Percentiles rank a stretch among this genome's conserved stretches.
Conservation (phyloP, 2,888 invertebrate genomes). For the Smittia sp. region DNA sequence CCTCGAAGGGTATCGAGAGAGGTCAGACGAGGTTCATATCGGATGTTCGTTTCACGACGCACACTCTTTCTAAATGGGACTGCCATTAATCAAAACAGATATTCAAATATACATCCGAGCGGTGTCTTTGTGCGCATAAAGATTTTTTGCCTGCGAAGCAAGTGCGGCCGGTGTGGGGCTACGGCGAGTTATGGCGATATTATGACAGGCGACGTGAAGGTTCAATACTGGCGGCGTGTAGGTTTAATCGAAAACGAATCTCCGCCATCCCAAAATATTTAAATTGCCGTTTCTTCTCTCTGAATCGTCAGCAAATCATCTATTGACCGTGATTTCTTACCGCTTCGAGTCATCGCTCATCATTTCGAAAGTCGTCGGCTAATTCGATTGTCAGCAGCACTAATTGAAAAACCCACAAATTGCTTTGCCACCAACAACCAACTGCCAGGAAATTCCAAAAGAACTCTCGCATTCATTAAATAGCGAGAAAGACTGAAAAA, state of each 20-base stretch:
- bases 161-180: not conserved
- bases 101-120: not conserved
- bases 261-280: not conserved
- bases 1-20: conserved; percentile 1
- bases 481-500: not conserved
- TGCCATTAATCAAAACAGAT: conserved; percentile 9
- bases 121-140: not conserved
- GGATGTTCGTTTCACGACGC: not conserved
- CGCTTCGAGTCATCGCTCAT: not conserved
- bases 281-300: not conserved
- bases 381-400: not conserved
- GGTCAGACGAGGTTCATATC: conserved; percentile 25
- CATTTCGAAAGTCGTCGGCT: not conserved
- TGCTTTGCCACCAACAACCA: not conserved
- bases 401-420: conserved; percentile 5
- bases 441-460: conserved; percentile 19
- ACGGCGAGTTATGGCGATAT: not conserved
- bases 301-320: not conserved
- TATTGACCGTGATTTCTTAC: not conserved
- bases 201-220: conserved; percentile 9
- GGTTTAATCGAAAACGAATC: conserved; percentile 3
- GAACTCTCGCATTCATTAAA: not conserved
- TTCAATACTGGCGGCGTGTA: not conserved
- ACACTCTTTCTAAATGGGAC: not conserved
- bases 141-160: not conserved